Percentiles rank a stretch among this genome's conserved stretches.
Conservation (phyloP, 2,797 vertebrate genomes). For the Steatocranus sp. region DNA sequence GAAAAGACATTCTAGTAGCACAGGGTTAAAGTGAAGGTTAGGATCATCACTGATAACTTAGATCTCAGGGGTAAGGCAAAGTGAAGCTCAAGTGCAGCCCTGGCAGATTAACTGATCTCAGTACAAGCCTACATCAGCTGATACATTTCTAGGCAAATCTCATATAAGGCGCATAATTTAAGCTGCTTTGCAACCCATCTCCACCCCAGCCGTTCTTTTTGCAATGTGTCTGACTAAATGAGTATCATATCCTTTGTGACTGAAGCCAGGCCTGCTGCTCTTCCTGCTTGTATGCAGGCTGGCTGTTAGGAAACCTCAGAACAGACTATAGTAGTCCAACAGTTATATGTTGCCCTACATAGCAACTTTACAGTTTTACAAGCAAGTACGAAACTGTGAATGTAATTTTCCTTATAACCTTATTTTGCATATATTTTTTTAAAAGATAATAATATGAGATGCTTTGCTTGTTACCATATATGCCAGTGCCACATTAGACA, state of each 20-base stretch:
- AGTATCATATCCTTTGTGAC: neutral
- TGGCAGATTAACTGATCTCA: neutral
- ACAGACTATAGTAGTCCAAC: neutral
- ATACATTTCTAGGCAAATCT: neutral
- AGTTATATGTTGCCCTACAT: neutral
- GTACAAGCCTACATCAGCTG: neutral
- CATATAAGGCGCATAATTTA: neutral
- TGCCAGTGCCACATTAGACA: neutral
- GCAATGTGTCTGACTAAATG: neutral
- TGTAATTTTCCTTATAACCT: neutral
- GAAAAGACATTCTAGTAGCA: neutral
- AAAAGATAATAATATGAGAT: neutral
- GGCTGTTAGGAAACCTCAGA: neutral
- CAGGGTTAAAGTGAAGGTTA: neutral
- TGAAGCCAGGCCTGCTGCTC: neutral
- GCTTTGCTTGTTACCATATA: neutral
- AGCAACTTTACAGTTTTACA: neutral
- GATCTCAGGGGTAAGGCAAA: neutral
- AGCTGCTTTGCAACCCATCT: neutral
- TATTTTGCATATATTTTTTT: neutral
- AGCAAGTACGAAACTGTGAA: neutral
- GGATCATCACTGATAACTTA: neutral
- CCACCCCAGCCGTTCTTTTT: neutral
- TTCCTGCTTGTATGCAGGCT: neutral
- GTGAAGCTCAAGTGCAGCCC: neutral